Evolutionary conservation across 2,113 vertebrate genomes (phyloP), one percentile per base, ranked within the genome.

Genomic region (Callopanchax toddi): DNA sequence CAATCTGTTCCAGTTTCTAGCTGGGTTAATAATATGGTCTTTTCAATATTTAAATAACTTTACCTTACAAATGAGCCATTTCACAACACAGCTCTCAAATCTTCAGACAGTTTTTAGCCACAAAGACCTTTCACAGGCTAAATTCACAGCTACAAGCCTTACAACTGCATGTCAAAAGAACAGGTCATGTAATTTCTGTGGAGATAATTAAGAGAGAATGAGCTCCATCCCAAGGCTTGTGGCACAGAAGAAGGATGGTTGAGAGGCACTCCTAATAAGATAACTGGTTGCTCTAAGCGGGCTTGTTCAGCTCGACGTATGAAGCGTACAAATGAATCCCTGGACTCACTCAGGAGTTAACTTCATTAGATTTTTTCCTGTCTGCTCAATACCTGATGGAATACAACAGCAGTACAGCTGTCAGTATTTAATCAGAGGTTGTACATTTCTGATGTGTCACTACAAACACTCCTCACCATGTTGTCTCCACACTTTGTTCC

Each of bases 401-500:
- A 60, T 17, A 43, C 17, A 34, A 45, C 34, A n/a, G n/a, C n/a
- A 60, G 13, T 15, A 22, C 17, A 59, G 22, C 18, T 61, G 44
- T 50, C 21, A 53, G 66, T 37, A 34, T 36, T 58, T 48, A 53
- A 15, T 39, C 16, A 39, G 3, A 55, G 20, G n/a, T 34, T 13
- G n/a, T 52, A 34, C 25, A 5, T 5, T 20, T 52, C 29, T 29
- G 40, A 44, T 32, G 40, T 15, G 18, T 25, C 23, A 13, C 40
- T 18, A 50, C 36, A 61, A 25, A 39, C 15, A 25, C 10, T 6
- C 32, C 94, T 92, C 87, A 99, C 97, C 91, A 94, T 97, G 81
- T 92, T 93, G 3, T 97, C 94, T 55, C 90, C 96, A 78, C 97
- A 99, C 84, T 98, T 99, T 1, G 97, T 99, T 51, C 97, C 97